phyloP scores from a whole-genome alignment of 2,797 vertebrate species.

The Australoheros facetus region DNA sequence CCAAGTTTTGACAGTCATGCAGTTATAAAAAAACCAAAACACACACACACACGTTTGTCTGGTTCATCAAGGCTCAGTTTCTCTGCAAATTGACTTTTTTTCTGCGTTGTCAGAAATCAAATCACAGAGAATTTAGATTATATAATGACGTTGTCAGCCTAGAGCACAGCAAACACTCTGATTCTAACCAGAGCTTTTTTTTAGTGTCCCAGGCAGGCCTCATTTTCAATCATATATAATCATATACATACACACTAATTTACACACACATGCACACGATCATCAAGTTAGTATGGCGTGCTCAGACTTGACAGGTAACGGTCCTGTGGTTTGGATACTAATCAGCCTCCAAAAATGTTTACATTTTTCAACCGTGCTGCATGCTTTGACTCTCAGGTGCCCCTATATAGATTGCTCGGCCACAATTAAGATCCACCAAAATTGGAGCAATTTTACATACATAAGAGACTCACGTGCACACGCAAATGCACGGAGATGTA shows the following conservation, averaged over 20 bases:
- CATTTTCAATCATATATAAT: slow-evolving; percentile 76
- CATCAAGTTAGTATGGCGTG: slow-evolving; percentile 72
- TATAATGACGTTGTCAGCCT: slow-evolving; percentile 73
- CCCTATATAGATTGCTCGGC: slow-evolving; percentile 54
- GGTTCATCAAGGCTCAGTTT: slow-evolving; percentile 62
- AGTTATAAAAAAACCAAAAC: slow-evolving; percentile 12
- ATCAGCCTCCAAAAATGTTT: slow-evolving; percentile 80
- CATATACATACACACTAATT: slow-evolving; percentile 64
- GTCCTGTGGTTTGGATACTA: slow-evolving; percentile 81
- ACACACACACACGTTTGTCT: slow-evolving; percentile 22
- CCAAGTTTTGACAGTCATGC: slow-evolving; percentile 19
- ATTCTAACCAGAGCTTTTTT: slow-evolving; percentile 81
- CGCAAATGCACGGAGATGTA: slow-evolving; percentile 1
- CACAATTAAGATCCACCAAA: slow-evolving; percentile 69
- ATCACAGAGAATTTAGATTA: slow-evolving; percentile 67
- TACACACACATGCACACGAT: slow-evolving; percentile 50
- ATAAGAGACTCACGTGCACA: slow-evolving; percentile 15
- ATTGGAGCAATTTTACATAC: slow-evolving; percentile 48
- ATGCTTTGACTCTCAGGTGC: slow-evolving; percentile 72
- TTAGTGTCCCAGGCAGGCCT: slow-evolving; percentile 66
- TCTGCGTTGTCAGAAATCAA: slow-evolving; percentile 69
- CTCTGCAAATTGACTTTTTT: slow-evolving; percentile 38
- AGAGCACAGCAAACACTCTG: slow-evolving; percentile 61
- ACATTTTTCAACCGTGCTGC: slow-evolving; percentile 71
- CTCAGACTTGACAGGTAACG: slow-evolving; percentile 76